A percentile compares a stretch with the other conserved stretches of the same genome.
Conservation (phyloP, 64 coral and sea anemone species). For the Trachythela sp. region DNA sequence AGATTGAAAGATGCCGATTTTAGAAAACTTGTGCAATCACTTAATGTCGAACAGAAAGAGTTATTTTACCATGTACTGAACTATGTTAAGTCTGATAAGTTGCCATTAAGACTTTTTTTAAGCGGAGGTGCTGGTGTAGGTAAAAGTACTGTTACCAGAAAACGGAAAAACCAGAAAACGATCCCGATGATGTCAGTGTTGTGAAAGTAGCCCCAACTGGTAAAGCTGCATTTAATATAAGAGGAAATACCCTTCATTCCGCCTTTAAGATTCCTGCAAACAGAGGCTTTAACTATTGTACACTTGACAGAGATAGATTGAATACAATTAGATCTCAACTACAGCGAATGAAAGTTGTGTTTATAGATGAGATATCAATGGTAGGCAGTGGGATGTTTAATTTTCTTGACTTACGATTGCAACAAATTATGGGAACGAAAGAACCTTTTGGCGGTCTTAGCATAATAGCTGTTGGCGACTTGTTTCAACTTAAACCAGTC, state of each 20-base stretch:
- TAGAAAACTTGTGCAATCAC: slow-evolving; percentile 1
- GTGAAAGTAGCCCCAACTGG: neutral
- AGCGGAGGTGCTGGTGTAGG: neutral
- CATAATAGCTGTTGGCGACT: too few relatives aligned
- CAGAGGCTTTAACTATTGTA: slow-evolving; percentile 52
- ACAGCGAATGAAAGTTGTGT: slow-evolving; percentile 1
- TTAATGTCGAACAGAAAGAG: neutral
- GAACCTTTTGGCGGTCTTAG: too few relatives aligned
- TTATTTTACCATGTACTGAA: slow-evolving; percentile 2
- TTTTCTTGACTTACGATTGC: slow-evolving; percentile 47
- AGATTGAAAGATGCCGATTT: neutral
- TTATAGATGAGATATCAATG: neutral
- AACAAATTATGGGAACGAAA: slow-evolving; percentile 18
- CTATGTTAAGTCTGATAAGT: neutral
- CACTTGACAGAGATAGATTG: slow-evolving; percentile 41
- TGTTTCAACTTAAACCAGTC: slow-evolving; percentile 35
- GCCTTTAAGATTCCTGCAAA: slow-evolving; percentile 59
- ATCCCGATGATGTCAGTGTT: neutral
- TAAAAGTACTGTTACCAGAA: neutral
- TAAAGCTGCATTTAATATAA: slow-evolving; percentile 22
- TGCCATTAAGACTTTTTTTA: neutral
- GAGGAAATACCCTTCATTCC: slow-evolving; percentile 44
- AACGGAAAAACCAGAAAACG: neutral
- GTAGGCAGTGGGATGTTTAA: slow-evolving; percentile 66
- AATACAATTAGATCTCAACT: slow-evolving; percentile 40